Base-by-base conservation (phyloP, 2,797 vertebrate species). In the Parauchenoglanis punctatus region DNA sequence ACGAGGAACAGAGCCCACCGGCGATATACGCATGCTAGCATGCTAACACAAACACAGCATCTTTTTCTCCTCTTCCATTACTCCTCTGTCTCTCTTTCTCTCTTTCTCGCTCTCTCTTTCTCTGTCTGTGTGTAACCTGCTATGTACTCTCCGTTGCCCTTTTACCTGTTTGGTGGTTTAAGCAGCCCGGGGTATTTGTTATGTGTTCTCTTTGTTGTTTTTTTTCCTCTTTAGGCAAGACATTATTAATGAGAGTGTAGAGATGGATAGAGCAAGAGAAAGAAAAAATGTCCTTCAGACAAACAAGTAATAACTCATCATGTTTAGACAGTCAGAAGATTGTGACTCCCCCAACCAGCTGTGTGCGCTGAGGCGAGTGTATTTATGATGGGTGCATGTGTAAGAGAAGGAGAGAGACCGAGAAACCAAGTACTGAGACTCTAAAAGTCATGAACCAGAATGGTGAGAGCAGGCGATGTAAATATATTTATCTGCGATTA, bases 11-110 rank as follows among this genome's bases (percentile, higher is more conserved):
- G 90, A 92, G 88, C 93, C 91, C 81, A 46, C 81, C 91, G 92
- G 90, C 84, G 4, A 86, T 91, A 88, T 94, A 95, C 93, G 95
- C 93, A 95, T 95, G 94, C 94, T 95, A 92, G 92, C 83, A 77
- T 91, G 92, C 92, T 94, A 91, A 77, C 59, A 87, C 88, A 86
- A 89, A 88, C 85, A 88, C 85, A 85, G 82, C 89, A 87, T 91
- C 83, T 85, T 86, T 35, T 80, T 63, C 83, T 59, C 75, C 7
- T 58, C 70, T 67, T 58, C 68, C 20, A 11, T 70, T 80, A 52
- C 11, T 31, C 31, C 44, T 76, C 56, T 31, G 28, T 40, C 17
- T 4, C 40, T 73, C 13, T 7, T 23, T 77, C 75, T 58, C 84
- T 77, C 72, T 75, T 80, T 84, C n/a, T 25, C 49, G n/a, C 17